Conservation (phyloP, 2,113 vertebrate genomes). For the Ailurus styani region DNA sequence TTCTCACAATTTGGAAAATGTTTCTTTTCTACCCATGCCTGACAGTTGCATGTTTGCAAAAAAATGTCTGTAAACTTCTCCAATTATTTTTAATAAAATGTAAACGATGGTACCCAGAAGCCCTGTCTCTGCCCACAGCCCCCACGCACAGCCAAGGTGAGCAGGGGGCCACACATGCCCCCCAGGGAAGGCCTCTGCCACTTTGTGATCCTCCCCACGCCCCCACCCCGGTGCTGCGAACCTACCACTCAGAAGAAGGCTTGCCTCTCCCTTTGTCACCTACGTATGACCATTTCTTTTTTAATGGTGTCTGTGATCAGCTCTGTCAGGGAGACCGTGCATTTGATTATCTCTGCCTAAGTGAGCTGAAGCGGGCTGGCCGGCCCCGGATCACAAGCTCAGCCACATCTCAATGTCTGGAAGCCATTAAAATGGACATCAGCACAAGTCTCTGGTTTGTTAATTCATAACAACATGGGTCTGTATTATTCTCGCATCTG, state of each 20-base stretch:
- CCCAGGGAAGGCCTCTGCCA: neutral
- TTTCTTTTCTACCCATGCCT: conserved; percentile 67
- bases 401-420: conserved; percentile 6
- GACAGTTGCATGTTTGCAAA: conserved; percentile 52
- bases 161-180: neutral
- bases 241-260: neutral
- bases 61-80: conserved; percentile 57
- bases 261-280: neutral
- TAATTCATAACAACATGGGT: conserved; percentile 18
- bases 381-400: neutral
- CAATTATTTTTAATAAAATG: conserved; percentile 75
- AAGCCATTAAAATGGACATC: neutral
- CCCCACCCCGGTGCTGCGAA: neutral
- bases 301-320: conserved; percentile 51
- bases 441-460: conserved; percentile 31
- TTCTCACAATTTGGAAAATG: conserved; percentile 67
- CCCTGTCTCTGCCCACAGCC: neutral
- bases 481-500: neutral
- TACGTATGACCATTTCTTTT: conserved; percentile 37
- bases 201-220: conserved; percentile 22
- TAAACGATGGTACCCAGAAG: conserved; percentile 55
- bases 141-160: neutral
- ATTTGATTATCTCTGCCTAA: conserved; percentile 21
- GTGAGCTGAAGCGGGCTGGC: neutral
- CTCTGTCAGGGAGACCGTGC: neutral